These are phyloP conservation scores for Resseliella maxima DNA, from an alignment of 2,888 invertebrate species.

Conservation along the genomic window DNA sequence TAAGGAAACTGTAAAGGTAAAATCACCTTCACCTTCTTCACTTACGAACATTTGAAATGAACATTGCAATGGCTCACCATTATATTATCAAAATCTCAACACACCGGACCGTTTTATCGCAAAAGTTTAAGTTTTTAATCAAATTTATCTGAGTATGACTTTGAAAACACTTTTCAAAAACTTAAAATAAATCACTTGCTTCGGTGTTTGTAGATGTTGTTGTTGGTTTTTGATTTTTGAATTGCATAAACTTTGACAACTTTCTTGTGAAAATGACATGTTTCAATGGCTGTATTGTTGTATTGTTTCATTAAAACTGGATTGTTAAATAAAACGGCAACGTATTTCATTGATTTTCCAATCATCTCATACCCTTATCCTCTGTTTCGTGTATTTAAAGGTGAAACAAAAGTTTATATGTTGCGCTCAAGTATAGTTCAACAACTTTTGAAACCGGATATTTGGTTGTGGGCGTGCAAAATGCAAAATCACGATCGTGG, in stretches of 20 bases:
- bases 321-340: background rate
- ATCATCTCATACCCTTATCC: background rate
- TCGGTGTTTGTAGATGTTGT: background rate
- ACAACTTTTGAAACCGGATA: background rate
- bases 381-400: background rate
- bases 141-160: slow-evolving; percentile 34
- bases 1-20: too few relatives aligned
- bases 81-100: background rate
- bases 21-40: too few relatives aligned
- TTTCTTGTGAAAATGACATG: background rate
- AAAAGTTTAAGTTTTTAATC: slow-evolving; percentile 39
- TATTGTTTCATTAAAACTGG: too few relatives aligned
- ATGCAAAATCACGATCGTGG: background rate
- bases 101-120: background rate
- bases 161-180: slow-evolving; percentile 25
- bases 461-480: background rate
- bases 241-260: background rate
- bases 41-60: too few relatives aligned
- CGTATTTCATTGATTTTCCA: slow-evolving; percentile 34
- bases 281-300: too few relatives aligned
- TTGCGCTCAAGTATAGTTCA: background rate
- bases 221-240: background rate
- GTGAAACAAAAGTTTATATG: background rate
- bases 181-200: background rate
- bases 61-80: too few relatives aligned